Evolutionary conservation across 1,140 invertebrate species (phyloP), one percentile per base, ranked within the genome.

Genomic region (Drosophila subobscura): DNA sequence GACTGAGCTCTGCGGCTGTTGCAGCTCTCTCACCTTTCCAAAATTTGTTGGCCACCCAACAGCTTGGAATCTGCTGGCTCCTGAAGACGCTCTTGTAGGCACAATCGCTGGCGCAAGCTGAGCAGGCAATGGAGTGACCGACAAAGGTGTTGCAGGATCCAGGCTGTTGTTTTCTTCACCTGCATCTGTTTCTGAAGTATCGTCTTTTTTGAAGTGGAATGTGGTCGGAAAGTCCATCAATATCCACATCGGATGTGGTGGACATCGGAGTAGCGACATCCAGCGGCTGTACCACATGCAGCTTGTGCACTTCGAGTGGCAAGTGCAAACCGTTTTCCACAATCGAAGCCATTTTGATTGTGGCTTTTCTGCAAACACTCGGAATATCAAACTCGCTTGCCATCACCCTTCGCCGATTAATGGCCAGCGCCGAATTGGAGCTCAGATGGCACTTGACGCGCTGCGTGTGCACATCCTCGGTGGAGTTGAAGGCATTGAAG

Each of bases 171-270:
- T 73, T 33, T 73, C 56, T 7, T 61, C 52, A 33, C 51, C 53
- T 22, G 54, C 49, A 79, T 78, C 79, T 23, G 20, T 5, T 20
- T 52, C 22, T 7, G 27, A 20, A 1, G 3, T 7, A 10, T 60
- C 23, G 5, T 60, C 23, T 3, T 60, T 22, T 5, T 29, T 53
- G 8, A 5, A 16, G 4, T 20, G 67, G 45, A 7, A 27, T 44
- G 7, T 44, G 14, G 2, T 12, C 37, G 23, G 70, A 27, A 1
- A 54, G 29, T 2, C 23, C 52, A 5, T 53, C 46, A 4, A 56
- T 16, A 7, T 73, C 71, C 1, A 64, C 47, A 81, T 91, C 89
- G 2, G 91, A 91, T 33, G 85, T 88, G n/a, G 79, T 83, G 10
- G 90, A 91, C 90, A 91, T 91, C 10, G 91, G 91, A 2, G 71